phyloP scores from a whole-genome alignment of 2,888 invertebrate species.

The Prosopocoilus inquinatus region DNA sequence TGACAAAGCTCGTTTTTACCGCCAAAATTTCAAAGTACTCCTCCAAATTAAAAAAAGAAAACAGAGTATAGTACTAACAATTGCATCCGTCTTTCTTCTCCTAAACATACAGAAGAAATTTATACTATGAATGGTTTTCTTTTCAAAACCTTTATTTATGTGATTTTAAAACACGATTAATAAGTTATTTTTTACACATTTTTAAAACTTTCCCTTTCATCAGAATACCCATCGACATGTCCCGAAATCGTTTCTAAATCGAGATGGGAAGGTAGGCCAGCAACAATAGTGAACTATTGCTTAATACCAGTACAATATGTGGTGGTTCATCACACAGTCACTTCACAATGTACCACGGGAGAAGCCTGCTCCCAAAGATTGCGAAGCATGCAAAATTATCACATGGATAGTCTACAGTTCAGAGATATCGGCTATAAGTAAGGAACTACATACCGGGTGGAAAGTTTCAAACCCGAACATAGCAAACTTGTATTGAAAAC shows the following conservation, averaged over 20 bases:
- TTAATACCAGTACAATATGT: constrained; percentile 54
- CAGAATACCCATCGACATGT: constrained; percentile 41
- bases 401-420: constrained; percentile 53
- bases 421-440: constrained; percentile 62
- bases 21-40: too few relatives aligned
- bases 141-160: too few relatives aligned
- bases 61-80: too few relatives aligned
- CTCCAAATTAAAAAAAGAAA: too few relatives aligned
- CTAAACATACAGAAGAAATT: too few relatives aligned
- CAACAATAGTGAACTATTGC: constrained; percentile 55
- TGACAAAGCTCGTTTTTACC: too few relatives aligned
- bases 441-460: constrained; percentile 41
- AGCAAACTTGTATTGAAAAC: too few relatives aligned
- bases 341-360: constrained; percentile 50
- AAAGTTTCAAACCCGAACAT: too few relatives aligned
- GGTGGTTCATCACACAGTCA: constrained; percentile 60
- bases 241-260: constrained; percentile 56
- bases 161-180: too few relatives aligned
- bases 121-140: too few relatives aligned
- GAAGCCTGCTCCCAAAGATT: constrained; percentile 48
- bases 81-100: too few relatives aligned
- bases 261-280: constrained; percentile 58
- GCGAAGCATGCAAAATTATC: constrained; percentile 54
- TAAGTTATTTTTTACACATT: too few relatives aligned
- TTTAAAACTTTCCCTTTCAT: background rate